Conservation (phyloP, 2,797 vertebrate species). For the Anableps anableps region DNA sequence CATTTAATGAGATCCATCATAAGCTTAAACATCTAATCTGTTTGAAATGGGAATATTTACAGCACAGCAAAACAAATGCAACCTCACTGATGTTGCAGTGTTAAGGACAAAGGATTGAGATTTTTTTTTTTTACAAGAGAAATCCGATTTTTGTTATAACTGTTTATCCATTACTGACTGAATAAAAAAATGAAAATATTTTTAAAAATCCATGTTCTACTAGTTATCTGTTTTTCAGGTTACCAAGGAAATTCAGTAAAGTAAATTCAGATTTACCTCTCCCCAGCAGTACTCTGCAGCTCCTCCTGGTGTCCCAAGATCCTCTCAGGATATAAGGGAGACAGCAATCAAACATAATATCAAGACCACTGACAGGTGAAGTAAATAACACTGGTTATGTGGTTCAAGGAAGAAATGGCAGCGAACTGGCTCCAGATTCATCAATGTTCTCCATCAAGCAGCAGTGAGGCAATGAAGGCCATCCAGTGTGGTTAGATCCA, state of each 20-base stretch:
- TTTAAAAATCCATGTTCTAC: not conserved
- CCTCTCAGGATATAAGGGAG: not conserved
- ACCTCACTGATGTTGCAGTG: not conserved
- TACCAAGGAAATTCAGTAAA: not conserved
- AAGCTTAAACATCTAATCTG: slow-evolving; percentile 1
- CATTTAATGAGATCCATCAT: slow-evolving; percentile 15
- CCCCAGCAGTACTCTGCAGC: not conserved
- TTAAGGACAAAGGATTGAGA: not conserved
- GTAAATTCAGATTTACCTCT: not conserved
- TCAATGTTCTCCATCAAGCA: not conserved
- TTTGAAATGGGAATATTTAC: not conserved
- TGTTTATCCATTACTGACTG: not conserved
- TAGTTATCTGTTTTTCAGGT: not conserved
- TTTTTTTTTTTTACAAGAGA: not conserved
- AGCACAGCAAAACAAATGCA: not conserved
- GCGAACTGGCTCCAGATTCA: not conserved
- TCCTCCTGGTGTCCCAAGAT: not conserved
- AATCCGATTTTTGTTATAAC: not conserved
- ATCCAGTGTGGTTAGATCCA: not conserved
- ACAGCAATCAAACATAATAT: not conserved
- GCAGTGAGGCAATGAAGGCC: not conserved
- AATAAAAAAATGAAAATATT: not conserved
- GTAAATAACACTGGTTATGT: not conserved
- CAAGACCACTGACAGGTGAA: not conserved
- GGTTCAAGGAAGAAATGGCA: not conserved